Evolutionary conservation across 2,113 vertebrate genomes (phyloP), one percentile per base, ranked within the genome.

Genomic region (Cyprinodon variegatus): DNA sequence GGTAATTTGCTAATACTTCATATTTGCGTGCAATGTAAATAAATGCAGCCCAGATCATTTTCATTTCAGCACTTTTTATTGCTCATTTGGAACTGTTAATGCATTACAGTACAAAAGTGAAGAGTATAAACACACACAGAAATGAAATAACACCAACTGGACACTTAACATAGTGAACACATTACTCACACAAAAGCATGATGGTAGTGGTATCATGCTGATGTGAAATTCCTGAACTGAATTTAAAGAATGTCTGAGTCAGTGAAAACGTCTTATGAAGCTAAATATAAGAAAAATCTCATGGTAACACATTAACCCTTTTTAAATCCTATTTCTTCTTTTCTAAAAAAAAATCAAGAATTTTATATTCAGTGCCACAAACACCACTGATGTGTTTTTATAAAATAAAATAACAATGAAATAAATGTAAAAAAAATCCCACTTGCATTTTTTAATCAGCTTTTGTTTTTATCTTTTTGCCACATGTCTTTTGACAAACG

Each of bases 401-500:
- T 29, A 29, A 29, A 29, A 29, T 29, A 29, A 29, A 29, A 29
- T 17, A 57, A 57, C 53, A 1, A 57, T 57, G 6, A 15, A 20
- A n/a, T 59, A 59, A 57, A 59, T 15, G n/a, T 61, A 4, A 59
- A n/a, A 59, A n/a, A 40, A 41, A 74, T 20, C n/a, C 65, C 1
- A 0, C 0, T 53, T 39, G 0, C 59, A 4, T 53, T 36, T 3
- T 3, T 81, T 67, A 91, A 41, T 92, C 89, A 3, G 83, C 67
- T 22, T 91, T 91, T 41, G 0, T 86, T 53, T 91, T 93, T 11
- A 11, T 38, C 38, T 50, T 72, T 46, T 38, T 75, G 11, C 82
- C 36, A 3, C 89, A 88, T 53, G 94, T 87, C 78, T 82, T 94
- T 40, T 61, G 45, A 43, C 85, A 91, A 65, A 89, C 93, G 78